Evolutionary conservation across 2,113 vertebrate genomes (phyloP).

Genomic region (Jaculus jaculus): DNA sequence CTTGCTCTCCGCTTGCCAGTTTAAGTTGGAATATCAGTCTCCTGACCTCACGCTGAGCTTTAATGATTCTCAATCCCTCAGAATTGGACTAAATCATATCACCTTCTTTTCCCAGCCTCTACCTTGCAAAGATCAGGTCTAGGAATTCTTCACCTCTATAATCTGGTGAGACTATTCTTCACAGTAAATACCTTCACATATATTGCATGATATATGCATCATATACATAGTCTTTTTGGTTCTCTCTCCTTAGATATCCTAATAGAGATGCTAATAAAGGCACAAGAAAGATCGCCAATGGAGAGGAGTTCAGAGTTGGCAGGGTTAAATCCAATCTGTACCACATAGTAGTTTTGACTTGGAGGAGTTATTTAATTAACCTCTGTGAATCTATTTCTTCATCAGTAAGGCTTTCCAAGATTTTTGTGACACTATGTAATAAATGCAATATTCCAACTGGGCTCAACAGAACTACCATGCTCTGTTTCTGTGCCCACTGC

Average conservation of each 20-base stretch:
- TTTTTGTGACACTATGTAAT: not conserved
- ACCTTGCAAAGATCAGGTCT: not conserved
- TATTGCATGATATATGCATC: too few species aligned
- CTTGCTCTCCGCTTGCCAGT: not conserved
- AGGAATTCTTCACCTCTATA: not conserved
- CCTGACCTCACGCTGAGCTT: not conserved
- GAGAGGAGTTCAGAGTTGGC: not conserved
- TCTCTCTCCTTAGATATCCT: not conserved
- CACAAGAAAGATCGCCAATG: not conserved
- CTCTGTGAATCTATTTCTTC: not conserved
- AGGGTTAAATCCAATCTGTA: not conserved
- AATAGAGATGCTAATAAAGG: not conserved
- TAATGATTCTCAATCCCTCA: not conserved
- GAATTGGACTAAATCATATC: not conserved
- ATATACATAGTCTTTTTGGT: too few species aligned
- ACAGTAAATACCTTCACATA: too few species aligned
- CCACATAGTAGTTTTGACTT: not conserved
- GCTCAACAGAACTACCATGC: too few species aligned
- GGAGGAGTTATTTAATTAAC: not conserved
- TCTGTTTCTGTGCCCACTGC: too few species aligned
- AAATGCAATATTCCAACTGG: not conserved
- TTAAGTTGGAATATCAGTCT: not conserved
- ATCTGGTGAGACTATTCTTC: not conserved
- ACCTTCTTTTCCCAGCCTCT: not conserved
- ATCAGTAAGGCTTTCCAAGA: not conserved